A percentile compares a stretch with the other conserved stretches of the same genome.
Evolutionary conservation across 2,113 vertebrate genomes (phyloP).

Genomic region (Mixornis gularis): DNA sequence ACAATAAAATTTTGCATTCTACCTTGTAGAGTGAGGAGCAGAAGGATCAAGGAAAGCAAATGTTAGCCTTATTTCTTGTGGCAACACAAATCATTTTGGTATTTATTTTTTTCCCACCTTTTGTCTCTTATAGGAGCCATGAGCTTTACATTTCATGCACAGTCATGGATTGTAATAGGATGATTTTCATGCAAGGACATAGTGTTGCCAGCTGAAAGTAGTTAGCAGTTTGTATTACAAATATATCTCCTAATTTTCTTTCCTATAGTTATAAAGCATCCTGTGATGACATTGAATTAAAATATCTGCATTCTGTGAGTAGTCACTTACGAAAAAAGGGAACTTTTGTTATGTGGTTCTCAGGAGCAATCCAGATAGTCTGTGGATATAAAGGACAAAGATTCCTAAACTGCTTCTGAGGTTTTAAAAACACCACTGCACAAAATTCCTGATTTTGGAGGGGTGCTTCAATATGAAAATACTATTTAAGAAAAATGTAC

Average conservation of each 20-base stretch:
- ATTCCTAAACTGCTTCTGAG: background rate
- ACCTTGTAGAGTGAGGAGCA: background rate
- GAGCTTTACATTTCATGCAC: slow-evolving; percentile 66
- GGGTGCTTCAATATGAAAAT: background rate
- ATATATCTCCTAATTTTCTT: slow-evolving; percentile 70
- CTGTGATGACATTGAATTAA: slow-evolving; percentile 63
- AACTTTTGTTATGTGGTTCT: slow-evolving; percentile 20
- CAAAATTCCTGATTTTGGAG: background rate
- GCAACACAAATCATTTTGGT: background rate
- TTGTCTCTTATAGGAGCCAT: slow-evolving; percentile 26
- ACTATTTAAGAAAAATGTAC: background rate
- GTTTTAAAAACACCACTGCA: background rate
- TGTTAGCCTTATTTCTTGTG: background rate
- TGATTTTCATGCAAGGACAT: slow-evolving; percentile 73
- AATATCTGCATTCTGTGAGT: slow-evolving; percentile 57
- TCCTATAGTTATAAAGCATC: slow-evolving; percentile 65
- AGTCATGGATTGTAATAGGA: slow-evolving; percentile 59
- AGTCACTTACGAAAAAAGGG: slow-evolving; percentile 18
- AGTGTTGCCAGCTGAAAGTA: slow-evolving; percentile 70
- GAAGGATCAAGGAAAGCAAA: slow-evolving; percentile 1
- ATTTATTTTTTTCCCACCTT: background rate
- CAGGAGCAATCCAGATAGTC: background rate
- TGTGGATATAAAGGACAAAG: background rate
- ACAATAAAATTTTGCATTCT: slow-evolving; percentile 2
- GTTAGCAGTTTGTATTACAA: slow-evolving; percentile 74